Base-by-base conservation (phyloP, 2,888 invertebrate genomes). In the Drosophila setosimentum region DNA sequence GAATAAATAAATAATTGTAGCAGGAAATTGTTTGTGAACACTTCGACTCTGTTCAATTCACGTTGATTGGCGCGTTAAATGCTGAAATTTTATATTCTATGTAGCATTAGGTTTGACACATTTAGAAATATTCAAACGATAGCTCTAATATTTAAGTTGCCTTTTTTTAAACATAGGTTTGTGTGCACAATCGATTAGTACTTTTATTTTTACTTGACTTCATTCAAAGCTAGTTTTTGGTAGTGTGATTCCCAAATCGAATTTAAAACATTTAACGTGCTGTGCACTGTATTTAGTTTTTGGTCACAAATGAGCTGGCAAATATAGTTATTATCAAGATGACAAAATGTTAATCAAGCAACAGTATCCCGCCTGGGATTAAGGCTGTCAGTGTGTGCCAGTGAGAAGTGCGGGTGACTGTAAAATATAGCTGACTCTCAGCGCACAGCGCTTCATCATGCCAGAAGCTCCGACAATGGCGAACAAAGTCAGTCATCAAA, bases 261-360 rank as follows among this genome's bases (percentile, higher is more conserved):
- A 40, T 45, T 53, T n/a, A n/a, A 74, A 35, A 30, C 40, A 29
- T 30, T 21, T 32, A 24, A 30, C 40, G 16, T 55, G 73, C 51
- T 50, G 59, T 8, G 7, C 30, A 64, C 37, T 76, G 51, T 10
- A 63, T 21, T n/a, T 24, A 57, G 48, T 60, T 57, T 42, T 30
- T 64, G 37, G 29, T 40, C 45, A 55, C 64, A 68, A 76, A 68
- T 68, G 51, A 48, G 51, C 55, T 30, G 66, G 60, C 55, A 60
- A 73, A 59, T 58, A 70, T 80, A 77, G 78, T 81, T 81, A 83
- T 73, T 82, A 75, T 72, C 71, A 65, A 69, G 80, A 80, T 74
- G 71, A 72, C 55, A 60, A 73, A 74, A 71, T 72, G 72, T 85
- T 89, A 87, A 84, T 84, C 88, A 84, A 79, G 72, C 58, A 69